Conservation (phyloP, 2,113 vertebrate genomes). For the Electrona antarctica region DNA sequence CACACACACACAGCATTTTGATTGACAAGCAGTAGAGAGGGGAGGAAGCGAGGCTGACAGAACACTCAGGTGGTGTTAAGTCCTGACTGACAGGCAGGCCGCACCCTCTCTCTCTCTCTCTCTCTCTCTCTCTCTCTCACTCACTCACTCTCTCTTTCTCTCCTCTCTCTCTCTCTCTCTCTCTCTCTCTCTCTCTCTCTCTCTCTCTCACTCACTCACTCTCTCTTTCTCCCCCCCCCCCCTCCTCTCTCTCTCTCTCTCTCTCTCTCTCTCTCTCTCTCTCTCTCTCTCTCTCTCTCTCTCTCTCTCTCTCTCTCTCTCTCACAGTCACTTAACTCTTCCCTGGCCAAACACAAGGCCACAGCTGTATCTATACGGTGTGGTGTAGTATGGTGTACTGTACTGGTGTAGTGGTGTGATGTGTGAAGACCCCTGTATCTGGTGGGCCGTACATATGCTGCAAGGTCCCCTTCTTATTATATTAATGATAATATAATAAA, state of each 20-base stretch:
- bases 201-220: no score
- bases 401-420: no score
- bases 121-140: background rate
- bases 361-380: background rate
- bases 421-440: no score
- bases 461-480: no score
- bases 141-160: background rate
- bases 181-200: no score
- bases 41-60: constrained; percentile 74
- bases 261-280: no score
- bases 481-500: no score
- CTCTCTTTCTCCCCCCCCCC: no score
- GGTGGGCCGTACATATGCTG: no score
- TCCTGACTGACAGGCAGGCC: constrained; percentile 58
- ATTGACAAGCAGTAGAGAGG: constrained; percentile 68
- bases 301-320: background rate
- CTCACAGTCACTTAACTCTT: constrained; percentile 51
- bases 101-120: constrained; percentile 26
- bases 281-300: no score
- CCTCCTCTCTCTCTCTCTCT: no score
- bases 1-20: constrained; percentile 36
- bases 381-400: no score
- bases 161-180: constrained; percentile 1
- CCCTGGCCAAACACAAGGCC: background rate
- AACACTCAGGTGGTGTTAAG: constrained; percentile 73